These are phyloP conservation scores for Norana najaformis DNA, from an alignment of 2,888 invertebrate genomes.

Conservation along the genomic window DNA sequence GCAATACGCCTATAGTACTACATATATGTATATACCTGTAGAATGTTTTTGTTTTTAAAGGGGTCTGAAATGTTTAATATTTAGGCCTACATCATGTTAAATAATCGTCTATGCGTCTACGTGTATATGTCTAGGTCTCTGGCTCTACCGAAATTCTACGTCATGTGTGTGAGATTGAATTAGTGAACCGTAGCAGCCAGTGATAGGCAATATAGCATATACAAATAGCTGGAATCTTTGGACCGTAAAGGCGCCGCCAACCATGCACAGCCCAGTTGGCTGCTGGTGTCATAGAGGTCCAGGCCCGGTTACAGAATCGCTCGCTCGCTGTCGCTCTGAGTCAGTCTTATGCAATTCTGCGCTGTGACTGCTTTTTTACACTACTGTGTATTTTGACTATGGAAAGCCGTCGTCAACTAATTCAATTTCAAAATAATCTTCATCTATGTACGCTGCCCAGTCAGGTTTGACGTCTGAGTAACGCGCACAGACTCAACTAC, in stretches of 20 bases:
- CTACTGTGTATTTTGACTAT: neutral
- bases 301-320: neutral
- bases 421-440: neutral
- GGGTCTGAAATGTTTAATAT: neutral
- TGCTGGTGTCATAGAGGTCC: neutral
- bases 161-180: neutral
- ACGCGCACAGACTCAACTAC: too few relatives aligned
- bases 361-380: neutral
- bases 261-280: neutral
- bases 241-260: neutral
- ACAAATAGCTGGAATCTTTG: neutral
- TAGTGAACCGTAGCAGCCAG: neutral
- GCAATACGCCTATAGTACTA: neutral
- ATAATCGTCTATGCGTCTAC: neutral
- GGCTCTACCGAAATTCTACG: neutral
- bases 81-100: neutral
- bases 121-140: neutral
- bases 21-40: too few relatives aligned
- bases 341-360: neutral
- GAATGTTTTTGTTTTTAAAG: neutral
- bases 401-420: neutral
- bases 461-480: too few relatives aligned
- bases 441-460: too few relatives aligned
- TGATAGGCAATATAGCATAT: neutral
- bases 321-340: neutral